Evolutionary conservation across 2,797 vertebrate species (phyloP).

Genomic region (Periparus ater): DNA sequence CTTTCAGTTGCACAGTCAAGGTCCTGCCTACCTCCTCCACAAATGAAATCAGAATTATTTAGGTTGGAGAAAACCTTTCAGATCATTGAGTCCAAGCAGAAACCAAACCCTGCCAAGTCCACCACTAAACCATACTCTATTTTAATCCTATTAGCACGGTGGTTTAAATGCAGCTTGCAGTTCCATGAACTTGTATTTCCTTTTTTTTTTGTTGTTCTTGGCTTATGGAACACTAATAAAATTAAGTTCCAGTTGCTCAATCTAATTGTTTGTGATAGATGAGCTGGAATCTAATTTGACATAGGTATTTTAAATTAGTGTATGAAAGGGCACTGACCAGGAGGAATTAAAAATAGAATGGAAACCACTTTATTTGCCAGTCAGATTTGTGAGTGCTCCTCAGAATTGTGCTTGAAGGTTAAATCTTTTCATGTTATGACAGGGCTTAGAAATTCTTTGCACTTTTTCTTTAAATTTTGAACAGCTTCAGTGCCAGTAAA

Average conservation of each 20-base stretch:
- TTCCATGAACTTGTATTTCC: not conserved
- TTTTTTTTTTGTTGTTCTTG: not conserved
- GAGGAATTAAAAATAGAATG: not conserved
- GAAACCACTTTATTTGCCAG: not conserved
- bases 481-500: not conserved
- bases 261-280: not conserved
- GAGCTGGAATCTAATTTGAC: conserved; percentile 5
- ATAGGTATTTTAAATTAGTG: not conserved
- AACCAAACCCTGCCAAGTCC: not conserved
- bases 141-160: not conserved
- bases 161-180: not conserved
- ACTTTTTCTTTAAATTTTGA: not conserved
- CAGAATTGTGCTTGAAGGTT: not conserved
- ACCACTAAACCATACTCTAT: not conserved
- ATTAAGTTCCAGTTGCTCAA: not conserved
- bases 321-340: not conserved
- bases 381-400: not conserved
- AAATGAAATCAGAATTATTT: not conserved
- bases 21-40: not conserved
- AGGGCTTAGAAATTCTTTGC: not conserved
- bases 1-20: not conserved
- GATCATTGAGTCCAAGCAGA: not conserved
- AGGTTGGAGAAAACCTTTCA: not conserved
- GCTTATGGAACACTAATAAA: not conserved
- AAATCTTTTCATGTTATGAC: not conserved